These are phyloP conservation scores for Ecliptopera silaceata DNA, from an alignment of 2,888 invertebrate species.

Conservation along the genomic window DNA sequence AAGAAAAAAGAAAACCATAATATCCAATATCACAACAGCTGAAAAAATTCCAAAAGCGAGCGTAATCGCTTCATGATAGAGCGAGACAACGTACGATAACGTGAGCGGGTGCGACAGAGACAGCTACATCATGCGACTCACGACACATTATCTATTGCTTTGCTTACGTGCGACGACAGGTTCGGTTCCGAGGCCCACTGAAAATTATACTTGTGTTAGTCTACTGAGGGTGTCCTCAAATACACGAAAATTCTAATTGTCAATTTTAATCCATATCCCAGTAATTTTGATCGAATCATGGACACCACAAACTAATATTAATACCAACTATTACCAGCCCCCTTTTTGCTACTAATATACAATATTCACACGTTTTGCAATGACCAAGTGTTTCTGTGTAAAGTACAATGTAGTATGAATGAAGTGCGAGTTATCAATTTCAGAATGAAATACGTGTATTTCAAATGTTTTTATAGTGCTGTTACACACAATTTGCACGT, in stretches of 20 bases:
- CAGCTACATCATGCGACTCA: conserved; percentile 75
- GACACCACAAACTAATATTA: conserved; percentile 30
- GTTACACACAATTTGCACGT: conserved; percentile 13
- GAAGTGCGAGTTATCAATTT: conserved; percentile 14
- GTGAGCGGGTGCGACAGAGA: conserved; percentile 66
- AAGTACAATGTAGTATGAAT: conserved; percentile 13
- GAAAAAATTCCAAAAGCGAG: conserved; percentile 33
- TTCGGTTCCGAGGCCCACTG: conserved; percentile 80
- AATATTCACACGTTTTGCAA: conserved; percentile 45
- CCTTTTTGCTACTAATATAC: conserved; percentile 41
- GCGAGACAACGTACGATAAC: conserved; percentile 58
- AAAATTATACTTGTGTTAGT: conserved; percentile 77
- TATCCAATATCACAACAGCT: conserved; percentile 38
- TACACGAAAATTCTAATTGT: conserved; percentile 6
- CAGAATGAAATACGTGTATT: conserved; percentile 2
- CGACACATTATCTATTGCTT: conserved; percentile 69
- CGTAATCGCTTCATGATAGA: conserved; percentile 53
- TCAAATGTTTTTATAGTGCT: conserved; percentile 17
- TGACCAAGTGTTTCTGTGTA: conserved; percentile 27
- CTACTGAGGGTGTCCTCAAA: conserved; percentile 59
- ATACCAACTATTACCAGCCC: conserved; percentile 18
- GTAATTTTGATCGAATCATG: conserved; percentile 26
- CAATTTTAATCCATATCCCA: conserved; percentile 29
- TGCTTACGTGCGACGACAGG: conserved; percentile 79
- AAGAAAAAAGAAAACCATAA: neutral